These are phyloP conservation scores for Matsumyia berberina DNA, from an alignment of 2,888 invertebrate species.

Conservation along the genomic window DNA sequence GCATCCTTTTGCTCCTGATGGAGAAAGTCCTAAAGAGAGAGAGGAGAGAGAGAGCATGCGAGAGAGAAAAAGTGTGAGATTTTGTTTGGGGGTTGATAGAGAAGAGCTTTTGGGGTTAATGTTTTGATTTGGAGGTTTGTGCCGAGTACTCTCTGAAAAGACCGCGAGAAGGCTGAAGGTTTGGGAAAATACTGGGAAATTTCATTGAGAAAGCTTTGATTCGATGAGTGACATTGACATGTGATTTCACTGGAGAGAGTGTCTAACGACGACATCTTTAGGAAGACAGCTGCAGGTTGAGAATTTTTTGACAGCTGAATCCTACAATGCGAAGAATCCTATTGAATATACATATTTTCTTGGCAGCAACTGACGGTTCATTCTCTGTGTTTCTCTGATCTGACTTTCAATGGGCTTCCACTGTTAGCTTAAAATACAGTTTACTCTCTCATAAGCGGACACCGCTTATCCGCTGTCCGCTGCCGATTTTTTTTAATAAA, in stretches of 20 bases:
- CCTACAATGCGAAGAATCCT: no score
- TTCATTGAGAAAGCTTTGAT: background rate
- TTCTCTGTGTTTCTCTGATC: no score
- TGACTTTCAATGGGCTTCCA: no score
- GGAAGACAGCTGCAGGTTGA: background rate
- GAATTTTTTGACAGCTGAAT: no score
- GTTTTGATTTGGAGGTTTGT: slow-evolving; percentile 2
- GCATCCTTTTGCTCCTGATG: slow-evolving; percentile 34
- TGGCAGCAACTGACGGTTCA: no score
- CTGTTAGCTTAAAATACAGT: no score
- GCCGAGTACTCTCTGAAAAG: background rate
- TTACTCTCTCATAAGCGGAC: no score
- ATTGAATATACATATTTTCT: no score
- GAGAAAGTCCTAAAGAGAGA: slow-evolving; percentile 19
- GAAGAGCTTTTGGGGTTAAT: slow-evolving; percentile 3
- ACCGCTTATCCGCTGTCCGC: no score
- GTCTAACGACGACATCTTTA: background rate
- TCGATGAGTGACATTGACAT: background rate
- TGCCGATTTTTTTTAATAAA: no score
- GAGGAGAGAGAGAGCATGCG: slow-evolving; percentile 20
- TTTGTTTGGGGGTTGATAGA: slow-evolving; percentile 3
- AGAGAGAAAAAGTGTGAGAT: background rate
- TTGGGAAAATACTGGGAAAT: slow-evolving; percentile 39
- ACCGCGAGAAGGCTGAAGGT: background rate
- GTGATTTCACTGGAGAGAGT: background rate